Evolutionary conservation across 2,113 vertebrate genomes (phyloP).

Genomic region (Pterocles orientalis): DNA sequence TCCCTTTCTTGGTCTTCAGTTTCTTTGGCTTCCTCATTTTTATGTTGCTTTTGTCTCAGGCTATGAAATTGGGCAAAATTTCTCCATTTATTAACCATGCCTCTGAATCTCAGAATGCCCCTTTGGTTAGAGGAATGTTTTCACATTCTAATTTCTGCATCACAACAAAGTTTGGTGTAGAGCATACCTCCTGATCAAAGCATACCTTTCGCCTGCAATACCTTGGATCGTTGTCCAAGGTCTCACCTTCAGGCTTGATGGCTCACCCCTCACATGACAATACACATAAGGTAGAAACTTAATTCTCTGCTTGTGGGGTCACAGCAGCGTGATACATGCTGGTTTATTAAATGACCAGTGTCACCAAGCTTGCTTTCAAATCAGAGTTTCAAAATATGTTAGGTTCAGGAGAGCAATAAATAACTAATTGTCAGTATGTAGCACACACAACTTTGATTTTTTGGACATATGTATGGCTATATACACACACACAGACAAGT

Average conservation of each 20-base stretch:
- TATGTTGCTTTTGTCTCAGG: not conserved
- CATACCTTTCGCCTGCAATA: not conserved
- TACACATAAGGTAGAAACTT: not conserved
- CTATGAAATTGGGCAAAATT: not conserved
- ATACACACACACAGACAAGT: not conserved
- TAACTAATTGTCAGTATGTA: not conserved
- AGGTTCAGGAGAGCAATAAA: not conserved
- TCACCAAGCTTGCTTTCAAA: not conserved
- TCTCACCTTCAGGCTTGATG: not conserved
- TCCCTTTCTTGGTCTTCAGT: not conserved
- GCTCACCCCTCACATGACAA: fast-evolving
- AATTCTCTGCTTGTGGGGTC: not conserved
- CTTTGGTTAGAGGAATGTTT: not conserved
- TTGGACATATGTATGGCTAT: not conserved
- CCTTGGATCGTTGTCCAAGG: not conserved
- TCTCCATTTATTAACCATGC: not conserved
- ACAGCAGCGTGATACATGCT: not conserved
- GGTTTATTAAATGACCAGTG: not conserved
- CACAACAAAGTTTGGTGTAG: not conserved
- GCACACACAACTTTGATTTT: not conserved
- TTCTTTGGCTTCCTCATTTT: not conserved
- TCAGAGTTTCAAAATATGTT: not conserved
- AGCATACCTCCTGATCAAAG: not conserved
- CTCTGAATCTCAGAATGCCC: not conserved
- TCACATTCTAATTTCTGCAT: not conserved